Percentiles rank a stretch among this genome's conserved stretches.
phyloP scores from a whole-genome alignment of 92 coral and sea anemone species.

The Porites cylindrica region DNA sequence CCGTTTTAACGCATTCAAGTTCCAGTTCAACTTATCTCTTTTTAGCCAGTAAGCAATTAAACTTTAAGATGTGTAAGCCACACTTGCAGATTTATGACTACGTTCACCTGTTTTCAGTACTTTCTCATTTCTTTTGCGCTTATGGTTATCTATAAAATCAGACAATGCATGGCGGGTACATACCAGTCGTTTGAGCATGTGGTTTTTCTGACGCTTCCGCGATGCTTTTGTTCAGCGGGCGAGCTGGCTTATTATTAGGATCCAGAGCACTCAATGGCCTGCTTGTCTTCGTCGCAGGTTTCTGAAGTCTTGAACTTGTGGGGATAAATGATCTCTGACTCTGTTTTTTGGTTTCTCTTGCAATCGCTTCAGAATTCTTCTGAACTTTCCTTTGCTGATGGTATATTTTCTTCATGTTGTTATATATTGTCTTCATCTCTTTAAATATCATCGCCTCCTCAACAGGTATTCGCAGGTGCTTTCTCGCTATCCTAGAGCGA shows the following conservation, averaged over 20 bases:
- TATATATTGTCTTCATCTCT: slow-evolving; percentile 78
- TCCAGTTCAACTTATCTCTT: background rate
- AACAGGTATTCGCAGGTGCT: slow-evolving; percentile 11
- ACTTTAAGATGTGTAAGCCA: background rate
- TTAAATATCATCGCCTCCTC: slow-evolving; percentile 64
- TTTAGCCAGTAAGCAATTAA: background rate
- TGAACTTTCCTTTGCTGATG: slow-evolving; percentile 21
- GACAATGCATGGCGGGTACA: slow-evolving; percentile 35
- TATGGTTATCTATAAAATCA: background rate
- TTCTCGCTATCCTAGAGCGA: slow-evolving; percentile 13
- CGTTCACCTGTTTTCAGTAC: slow-evolving; percentile 5
- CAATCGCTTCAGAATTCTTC: slow-evolving; percentile 1
- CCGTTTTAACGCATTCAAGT: background rate
- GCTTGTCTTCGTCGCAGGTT: background rate
- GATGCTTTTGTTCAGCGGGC: slow-evolving; percentile 9
- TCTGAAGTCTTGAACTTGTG: background rate
- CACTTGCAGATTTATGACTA: background rate
- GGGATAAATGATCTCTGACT: slow-evolving; percentile 33
- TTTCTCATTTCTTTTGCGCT: background rate
- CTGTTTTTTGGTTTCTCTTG: background rate
- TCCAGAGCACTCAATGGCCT: background rate
- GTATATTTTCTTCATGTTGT: slow-evolving; percentile 75
- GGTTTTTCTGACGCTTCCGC: slow-evolving; percentile 13
- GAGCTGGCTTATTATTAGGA: background rate
- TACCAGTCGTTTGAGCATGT: slow-evolving; percentile 17